phyloP scores from a whole-genome alignment of 1,140 invertebrate species.

The Cherax destructor region DNA sequence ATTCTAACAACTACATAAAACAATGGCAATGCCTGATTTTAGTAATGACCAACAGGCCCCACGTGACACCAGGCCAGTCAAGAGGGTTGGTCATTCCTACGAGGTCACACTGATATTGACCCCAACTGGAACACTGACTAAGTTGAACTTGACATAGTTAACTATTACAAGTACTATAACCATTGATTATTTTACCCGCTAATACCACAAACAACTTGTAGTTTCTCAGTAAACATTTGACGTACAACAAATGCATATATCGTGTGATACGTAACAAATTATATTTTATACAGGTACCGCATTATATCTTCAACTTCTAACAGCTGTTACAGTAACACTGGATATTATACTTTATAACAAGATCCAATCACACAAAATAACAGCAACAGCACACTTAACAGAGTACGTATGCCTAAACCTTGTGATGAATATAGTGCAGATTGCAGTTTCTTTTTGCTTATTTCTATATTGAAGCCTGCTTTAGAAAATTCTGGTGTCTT shows the following conservation, averaged over 20 bases:
- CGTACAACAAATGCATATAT: not conserved
- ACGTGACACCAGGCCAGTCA: not conserved
- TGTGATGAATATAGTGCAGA: not conserved
- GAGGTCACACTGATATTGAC: not conserved
- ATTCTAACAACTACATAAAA: too few relatives aligned
- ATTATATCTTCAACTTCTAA: not conserved
- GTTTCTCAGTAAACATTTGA: not conserved
- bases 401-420: not conserved
- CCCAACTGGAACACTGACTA: not conserved
- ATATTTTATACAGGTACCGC: not conserved
- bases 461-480: not conserved
- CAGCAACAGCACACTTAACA: conserved; percentile 2
- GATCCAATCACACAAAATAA: conserved; percentile 16
- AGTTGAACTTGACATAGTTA: not conserved
- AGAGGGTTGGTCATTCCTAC: not conserved
- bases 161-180: not conserved
- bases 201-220: not conserved
- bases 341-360: conserved; percentile 22
- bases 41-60: not conserved
- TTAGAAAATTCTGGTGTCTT: not conserved
- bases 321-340: conserved; percentile 23
- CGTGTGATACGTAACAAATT: conserved; percentile 11
- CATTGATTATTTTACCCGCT: not conserved
- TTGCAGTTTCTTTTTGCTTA: not conserved
- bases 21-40: not conserved